A percentile compares a stretch with the other conserved stretches of the same genome.
Conservation (phyloP, 2,888 invertebrate genomes). For the Sipunculus nudus region DNA sequence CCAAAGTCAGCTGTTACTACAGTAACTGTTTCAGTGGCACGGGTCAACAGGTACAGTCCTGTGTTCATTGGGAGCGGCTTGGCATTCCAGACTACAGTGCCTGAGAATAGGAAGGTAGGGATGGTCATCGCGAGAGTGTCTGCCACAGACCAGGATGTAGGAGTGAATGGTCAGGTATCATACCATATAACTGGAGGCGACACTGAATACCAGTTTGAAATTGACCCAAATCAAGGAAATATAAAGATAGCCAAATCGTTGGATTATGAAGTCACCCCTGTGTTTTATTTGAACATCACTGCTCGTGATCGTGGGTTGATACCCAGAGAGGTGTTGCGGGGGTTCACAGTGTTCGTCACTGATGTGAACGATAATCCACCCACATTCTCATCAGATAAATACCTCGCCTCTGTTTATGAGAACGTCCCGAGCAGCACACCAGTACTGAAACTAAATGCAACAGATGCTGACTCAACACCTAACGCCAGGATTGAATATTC, state of each 20-base stretch:
- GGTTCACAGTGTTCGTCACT: conserved; percentile 84
- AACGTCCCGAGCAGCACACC: conserved; percentile 80
- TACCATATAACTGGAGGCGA: conserved; percentile 91
- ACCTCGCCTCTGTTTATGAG: conserved; percentile 83
- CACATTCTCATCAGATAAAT: conserved; percentile 80
- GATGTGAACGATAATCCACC: conserved; percentile 92
- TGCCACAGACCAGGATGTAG: conserved; percentile 74
- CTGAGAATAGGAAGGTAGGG: conserved; percentile 92
- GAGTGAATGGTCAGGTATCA: conserved; percentile 86
- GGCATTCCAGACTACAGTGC: conserved; percentile 80
- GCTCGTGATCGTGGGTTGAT: conserved; percentile 88
- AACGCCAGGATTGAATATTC: conserved; percentile 87
- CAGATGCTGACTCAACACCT: conserved; percentile 86
- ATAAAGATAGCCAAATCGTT: conserved; percentile 82
- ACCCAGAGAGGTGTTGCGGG: conserved; percentile 79
- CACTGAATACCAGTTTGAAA: conserved; percentile 80
- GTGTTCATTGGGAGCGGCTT: conserved; percentile 72
- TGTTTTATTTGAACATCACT: conserved; percentile 86
- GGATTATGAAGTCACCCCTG: conserved; percentile 86
- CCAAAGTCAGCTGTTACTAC: conserved; percentile 81
- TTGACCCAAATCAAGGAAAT: conserved; percentile 80
- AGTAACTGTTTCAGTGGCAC: conserved; percentile 73
- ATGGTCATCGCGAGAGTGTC: conserved; percentile 82
- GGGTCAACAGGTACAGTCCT: conserved; percentile 83
- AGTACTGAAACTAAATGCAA: conserved; percentile 74